Percentiles rank a stretch among this genome's conserved stretches.
Conservation (phyloP, 1,140 invertebrate species). For the Musca vetustissima region DNA sequence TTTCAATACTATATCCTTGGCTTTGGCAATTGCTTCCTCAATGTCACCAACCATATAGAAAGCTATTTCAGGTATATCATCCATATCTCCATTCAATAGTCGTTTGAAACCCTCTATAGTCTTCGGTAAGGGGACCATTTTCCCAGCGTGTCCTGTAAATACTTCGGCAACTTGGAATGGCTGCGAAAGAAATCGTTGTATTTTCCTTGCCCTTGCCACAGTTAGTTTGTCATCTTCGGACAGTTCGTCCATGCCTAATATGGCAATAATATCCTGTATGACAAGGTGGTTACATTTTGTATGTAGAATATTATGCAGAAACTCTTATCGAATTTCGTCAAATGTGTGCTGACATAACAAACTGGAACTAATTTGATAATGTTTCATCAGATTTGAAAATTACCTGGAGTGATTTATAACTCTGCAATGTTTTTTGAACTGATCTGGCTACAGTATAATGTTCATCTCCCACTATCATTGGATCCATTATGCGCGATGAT, state of each 20-base stretch:
- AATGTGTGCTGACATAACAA: too few relatives aligned
- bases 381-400: background rate
- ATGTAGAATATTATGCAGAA: too few relatives aligned
- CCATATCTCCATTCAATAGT: conserved; percentile 70
- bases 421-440: conserved; percentile 81
- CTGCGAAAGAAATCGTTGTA: conserved; percentile 80
- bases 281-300: too few relatives aligned
- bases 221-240: conserved; percentile 83
- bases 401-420: conserved; percentile 72
- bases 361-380: too few relatives aligned
- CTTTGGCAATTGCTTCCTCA: conserved; percentile 77
- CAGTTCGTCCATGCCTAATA: conserved; percentile 84
- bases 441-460: conserved; percentile 77
- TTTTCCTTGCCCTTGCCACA: conserved; percentile 79
- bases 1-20: conserved; percentile 61
- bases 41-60: conserved; percentile 87
- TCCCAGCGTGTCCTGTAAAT: conserved; percentile 68
- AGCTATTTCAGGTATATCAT: conserved; percentile 80
- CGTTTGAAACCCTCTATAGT: conserved; percentile 60
- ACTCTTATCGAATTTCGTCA: too few relatives aligned
- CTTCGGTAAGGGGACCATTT: conserved; percentile 64
- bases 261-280: conserved; percentile 81
- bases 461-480: conserved; percentile 75
- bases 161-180: conserved; percentile 79
- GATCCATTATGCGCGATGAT: conserved; percentile 78